These are phyloP conservation scores for Cosmopolites sordidus DNA, from an alignment of 2,888 invertebrate genomes.

Conservation along the genomic window DNA sequence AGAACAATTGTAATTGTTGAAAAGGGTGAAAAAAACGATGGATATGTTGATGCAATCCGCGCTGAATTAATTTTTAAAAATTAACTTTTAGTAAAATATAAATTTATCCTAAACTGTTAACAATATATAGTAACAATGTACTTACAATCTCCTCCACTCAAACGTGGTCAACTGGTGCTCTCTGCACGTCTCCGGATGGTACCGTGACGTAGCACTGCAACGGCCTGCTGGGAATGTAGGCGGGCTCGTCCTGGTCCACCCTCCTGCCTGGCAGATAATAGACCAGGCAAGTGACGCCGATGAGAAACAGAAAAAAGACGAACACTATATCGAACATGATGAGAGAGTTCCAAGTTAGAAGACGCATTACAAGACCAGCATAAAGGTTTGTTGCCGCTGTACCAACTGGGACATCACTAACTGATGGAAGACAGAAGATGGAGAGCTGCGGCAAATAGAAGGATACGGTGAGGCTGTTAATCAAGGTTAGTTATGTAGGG, in stretches of 20 bases:
- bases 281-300: slow-evolving; percentile 76
- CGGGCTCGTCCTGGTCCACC: slow-evolving; percentile 49
- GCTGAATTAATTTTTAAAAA: no score
- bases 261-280: slow-evolving; percentile 69
- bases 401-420: background rate
- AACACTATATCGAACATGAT: slow-evolving; percentile 87
- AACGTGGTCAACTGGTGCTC: slow-evolving; percentile 47
- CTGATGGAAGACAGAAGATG: background rate
- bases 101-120: background rate
- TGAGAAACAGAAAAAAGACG: slow-evolving; percentile 80
- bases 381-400: background rate
- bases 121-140: background rate
- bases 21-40: no score
- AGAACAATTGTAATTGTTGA: no score
- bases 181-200: slow-evolving; percentile 38
- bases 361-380: slow-evolving; percentile 62
- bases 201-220: slow-evolving; percentile 47
- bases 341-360: slow-evolving; percentile 80
- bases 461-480: no score
- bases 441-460: background rate
- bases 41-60: no score
- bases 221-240: slow-evolving; percentile 34
- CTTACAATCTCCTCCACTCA: slow-evolving; percentile 12
- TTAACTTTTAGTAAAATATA: no score
- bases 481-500: no score